Conservation (phyloP, 2,888 invertebrate species). For the Ptychoptera contaminata region DNA sequence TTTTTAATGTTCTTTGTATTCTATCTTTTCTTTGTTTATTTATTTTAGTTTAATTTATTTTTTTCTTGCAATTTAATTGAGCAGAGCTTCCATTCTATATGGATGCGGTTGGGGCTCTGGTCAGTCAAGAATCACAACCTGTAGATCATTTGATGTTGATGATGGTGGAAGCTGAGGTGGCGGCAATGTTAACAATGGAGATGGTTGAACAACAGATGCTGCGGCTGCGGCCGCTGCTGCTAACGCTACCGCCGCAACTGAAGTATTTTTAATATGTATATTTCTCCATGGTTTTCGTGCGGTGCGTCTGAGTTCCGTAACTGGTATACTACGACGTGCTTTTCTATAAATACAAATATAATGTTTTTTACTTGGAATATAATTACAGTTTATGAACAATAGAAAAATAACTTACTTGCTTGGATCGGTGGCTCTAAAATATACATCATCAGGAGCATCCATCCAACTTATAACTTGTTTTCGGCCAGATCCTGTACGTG, state of each 20-base stretch:
- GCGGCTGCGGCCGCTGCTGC: conserved; percentile 16
- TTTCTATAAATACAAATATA: conserved; percentile 38
- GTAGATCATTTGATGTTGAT: conserved; percentile 36
- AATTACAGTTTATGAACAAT: too few species aligned
- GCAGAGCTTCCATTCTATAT: conserved; percentile 50
- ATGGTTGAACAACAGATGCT: conserved; percentile 18
- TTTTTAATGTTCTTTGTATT: too few species aligned
- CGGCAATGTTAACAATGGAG: background rate
- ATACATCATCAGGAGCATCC: conserved; percentile 95
- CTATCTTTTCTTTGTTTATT: background rate
- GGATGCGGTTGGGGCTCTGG: conserved; percentile 39
- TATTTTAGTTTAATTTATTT: background rate
- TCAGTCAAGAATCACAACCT: conserved; percentile 63
- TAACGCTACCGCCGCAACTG: conserved; percentile 18
- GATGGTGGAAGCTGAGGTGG: conserved; percentile 9
- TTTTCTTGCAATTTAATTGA: conserved; percentile 26
- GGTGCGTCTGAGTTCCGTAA: conserved; percentile 63
- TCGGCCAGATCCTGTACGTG: conserved; percentile 55
- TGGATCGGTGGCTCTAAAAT: conserved; percentile 79
- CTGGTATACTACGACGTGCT: conserved; percentile 64
- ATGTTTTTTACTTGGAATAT: background rate
- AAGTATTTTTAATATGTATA: conserved; percentile 30
- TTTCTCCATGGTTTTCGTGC: conserved; percentile 74
- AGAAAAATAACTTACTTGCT: conserved; percentile 70
- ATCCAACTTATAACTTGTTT: conserved; percentile 95